Conservation (phyloP, 2,113 vertebrate species). For the Scartelaos histophorus region DNA sequence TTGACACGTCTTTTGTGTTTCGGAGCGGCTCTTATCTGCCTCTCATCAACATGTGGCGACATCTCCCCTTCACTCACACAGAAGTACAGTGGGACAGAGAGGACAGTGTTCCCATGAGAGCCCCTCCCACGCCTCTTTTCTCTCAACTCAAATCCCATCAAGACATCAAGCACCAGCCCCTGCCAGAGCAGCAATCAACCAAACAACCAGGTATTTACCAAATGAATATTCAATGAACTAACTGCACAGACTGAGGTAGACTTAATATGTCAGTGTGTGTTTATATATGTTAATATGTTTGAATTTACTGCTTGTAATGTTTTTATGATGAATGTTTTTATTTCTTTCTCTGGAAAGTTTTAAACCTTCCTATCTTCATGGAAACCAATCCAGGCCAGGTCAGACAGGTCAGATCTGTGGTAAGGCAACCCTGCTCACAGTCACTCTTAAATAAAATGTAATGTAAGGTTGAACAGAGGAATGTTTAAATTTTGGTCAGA, state of each 20-base stretch:
- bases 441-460: no score
- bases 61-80: slow-evolving; percentile 48
- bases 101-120: slow-evolving; percentile 46
- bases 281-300: no score
- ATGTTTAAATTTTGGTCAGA: no score
- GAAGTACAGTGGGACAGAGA: slow-evolving; percentile 28
- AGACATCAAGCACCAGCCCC: slow-evolving; percentile 2
- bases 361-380: no score
- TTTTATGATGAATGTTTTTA: no score
- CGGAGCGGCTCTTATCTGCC: slow-evolving; percentile 31
- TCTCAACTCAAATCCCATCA: slow-evolving; percentile 27
- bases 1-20: neutral
- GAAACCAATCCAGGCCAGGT: no score
- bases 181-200: neutral
- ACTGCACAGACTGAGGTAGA: neutral
- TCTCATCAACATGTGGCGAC: slow-evolving; percentile 62
- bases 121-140: neutral
- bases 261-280: no score
- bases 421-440: no score
- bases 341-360: no score
- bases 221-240: neutral
- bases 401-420: no score
- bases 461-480: no score
- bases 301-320: neutral
- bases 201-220: neutral